A percentile compares a stretch with the other conserved stretches of the same genome.
These are phyloP conservation scores for Bostrychus sinensis DNA, from an alignment of 2,113 vertebrate species.

Conservation along the genomic window DNA sequence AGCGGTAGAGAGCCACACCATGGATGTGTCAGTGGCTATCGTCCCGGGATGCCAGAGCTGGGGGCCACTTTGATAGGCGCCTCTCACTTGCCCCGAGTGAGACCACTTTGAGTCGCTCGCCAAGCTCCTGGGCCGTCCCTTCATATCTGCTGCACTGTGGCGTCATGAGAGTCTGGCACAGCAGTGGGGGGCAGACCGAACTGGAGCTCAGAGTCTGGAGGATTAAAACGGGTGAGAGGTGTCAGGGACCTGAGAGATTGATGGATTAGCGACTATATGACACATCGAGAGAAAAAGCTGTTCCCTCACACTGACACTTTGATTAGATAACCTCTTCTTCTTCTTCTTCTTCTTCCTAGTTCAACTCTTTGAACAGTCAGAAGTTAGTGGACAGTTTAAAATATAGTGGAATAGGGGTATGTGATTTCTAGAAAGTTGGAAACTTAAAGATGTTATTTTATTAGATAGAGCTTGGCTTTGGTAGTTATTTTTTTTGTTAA, in stretches of 20 bases:
- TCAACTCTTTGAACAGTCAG: neutral
- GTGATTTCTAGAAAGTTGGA: neutral
- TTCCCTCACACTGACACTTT: neutral
- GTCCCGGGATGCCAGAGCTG: slow-evolving; percentile 47
- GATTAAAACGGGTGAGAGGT: slow-evolving; percentile 19
- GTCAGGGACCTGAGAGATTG: slow-evolving; percentile 25
- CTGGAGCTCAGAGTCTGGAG: neutral
- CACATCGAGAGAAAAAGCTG: slow-evolving; percentile 16
- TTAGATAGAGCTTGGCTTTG: no score
- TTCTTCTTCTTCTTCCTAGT: neutral
- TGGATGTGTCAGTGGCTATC: slow-evolving; percentile 40
- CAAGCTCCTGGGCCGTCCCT: slow-evolving; percentile 44
- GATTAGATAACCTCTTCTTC: neutral
- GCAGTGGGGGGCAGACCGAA: neutral
- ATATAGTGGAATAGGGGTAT: no score
- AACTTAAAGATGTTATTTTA: neutral
- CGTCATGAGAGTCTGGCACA: slow-evolving; percentile 35
- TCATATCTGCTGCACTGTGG: slow-evolving; percentile 47
- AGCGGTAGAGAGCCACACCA: slow-evolving; percentile 5
- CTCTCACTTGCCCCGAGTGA: slow-evolving; percentile 44
- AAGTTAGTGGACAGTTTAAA: neutral
- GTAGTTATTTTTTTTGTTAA: no score
- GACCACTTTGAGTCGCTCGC: slow-evolving; percentile 58
- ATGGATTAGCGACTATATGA: slow-evolving; percentile 24
- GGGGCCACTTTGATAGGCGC: slow-evolving; percentile 47